These are phyloP conservation scores for Gambelia wislizenii DNA, from an alignment of 2,797 vertebrate species.

Conservation along the genomic window DNA sequence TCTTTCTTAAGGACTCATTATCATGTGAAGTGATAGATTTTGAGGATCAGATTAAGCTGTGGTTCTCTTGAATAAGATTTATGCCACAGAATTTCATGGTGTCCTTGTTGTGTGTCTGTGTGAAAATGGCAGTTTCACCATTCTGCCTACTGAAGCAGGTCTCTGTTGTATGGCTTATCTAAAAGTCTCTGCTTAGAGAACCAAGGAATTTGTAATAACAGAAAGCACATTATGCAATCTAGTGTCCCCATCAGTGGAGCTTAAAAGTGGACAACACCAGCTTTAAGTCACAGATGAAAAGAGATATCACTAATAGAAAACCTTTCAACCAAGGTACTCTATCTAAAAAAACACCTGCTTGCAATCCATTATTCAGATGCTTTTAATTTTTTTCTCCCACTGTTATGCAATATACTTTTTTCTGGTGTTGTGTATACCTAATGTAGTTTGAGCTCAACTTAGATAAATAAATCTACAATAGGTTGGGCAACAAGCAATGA, in stretches of 20 bases:
- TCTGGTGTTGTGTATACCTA: slow-evolving; percentile 38
- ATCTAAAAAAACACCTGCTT: slow-evolving; percentile 38
- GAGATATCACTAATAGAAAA: slow-evolving; percentile 30
- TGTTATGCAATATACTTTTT: slow-evolving; percentile 49
- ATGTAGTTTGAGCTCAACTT: slow-evolving; percentile 46
- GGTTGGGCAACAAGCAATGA: neutral
- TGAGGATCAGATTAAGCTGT: neutral
- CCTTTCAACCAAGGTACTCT: slow-evolving; percentile 41
- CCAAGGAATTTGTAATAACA: slow-evolving; percentile 45
- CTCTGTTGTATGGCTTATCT: slow-evolving; percentile 25
- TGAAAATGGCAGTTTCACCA: slow-evolving; percentile 39
- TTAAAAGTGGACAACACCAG: slow-evolving; percentile 44
- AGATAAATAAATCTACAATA: neutral
- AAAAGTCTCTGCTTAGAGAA: slow-evolving; percentile 48
- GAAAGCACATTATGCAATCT: slow-evolving; percentile 23
- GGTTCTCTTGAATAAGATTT: slow-evolving; percentile 18
- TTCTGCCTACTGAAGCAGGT: slow-evolving; percentile 50
- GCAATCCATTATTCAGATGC: slow-evolving; percentile 48
- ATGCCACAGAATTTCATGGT: neutral
- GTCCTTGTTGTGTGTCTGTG: neutral
- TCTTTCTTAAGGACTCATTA: slow-evolving; percentile 8
- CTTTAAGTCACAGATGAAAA: slow-evolving; percentile 57
- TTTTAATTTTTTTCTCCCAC: slow-evolving; percentile 56
- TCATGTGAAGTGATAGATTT: neutral
- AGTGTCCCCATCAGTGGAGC: slow-evolving; percentile 46